Evolutionary conservation across 2,113 vertebrate genomes (phyloP).

Genomic region (Sigmodon hispidus): DNA sequence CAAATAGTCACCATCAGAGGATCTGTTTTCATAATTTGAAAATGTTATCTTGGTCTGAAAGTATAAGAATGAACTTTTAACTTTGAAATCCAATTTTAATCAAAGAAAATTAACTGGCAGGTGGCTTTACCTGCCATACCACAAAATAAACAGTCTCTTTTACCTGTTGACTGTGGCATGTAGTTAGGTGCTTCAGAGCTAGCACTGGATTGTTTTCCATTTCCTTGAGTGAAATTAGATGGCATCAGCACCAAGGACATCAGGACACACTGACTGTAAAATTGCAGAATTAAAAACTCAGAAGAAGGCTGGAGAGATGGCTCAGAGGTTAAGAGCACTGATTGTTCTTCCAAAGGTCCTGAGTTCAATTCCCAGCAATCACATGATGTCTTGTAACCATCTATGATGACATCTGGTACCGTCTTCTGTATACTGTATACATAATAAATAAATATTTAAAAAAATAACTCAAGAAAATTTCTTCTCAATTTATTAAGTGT

Average conservation of each 20-base stretch:
- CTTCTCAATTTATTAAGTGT: background rate
- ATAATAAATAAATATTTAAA: no score
- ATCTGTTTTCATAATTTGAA: constrained; percentile 55
- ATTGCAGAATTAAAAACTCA: background rate
- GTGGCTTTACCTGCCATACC: background rate
- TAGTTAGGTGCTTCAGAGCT: background rate
- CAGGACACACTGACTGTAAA: background rate
- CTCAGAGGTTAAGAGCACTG: no score
- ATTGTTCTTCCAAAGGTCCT: no score
- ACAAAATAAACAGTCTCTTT: constrained; percentile 11
- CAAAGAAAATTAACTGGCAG: constrained; percentile 22
- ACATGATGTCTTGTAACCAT: no score
- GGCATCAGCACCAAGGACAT: background rate
- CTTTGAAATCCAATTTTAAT: constrained; percentile 46
- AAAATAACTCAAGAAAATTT: background rate
- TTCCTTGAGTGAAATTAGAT: background rate
- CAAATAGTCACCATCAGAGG: constrained; percentile 53
- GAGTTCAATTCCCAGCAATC: no score
- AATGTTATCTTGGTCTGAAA: constrained; percentile 43
- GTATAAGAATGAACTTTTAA: constrained; percentile 20
- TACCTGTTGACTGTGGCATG: background rate
- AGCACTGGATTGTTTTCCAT: background rate
- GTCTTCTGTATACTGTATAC: no score
- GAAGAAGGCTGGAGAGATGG: no score
- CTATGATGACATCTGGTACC: no score